Evolutionary conservation across 1,140 invertebrate species (phyloP).

Genomic region (Drosophila melanogaster): Release_6_plus_ISO1_MT NT_037436.4:7408501-7409000

Average conservation of each 20-base stretch:
- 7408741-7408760: constrained; percentile 28
- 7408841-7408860: constrained; percentile 23
- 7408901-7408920: constrained; percentile 83
- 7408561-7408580: no score
- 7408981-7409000: constrained; percentile 20
- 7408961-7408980: background rate
- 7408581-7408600: no score
- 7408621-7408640: background rate
- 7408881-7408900: constrained; percentile 35
- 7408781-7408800: constrained; percentile 84
- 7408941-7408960: constrained; percentile 33
- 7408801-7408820: constrained; percentile 81
- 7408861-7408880: constrained; percentile 10
- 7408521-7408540: no score
- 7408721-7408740: constrained; percentile 8
- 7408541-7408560: no score
- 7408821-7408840: constrained; percentile 78
- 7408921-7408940: constrained; percentile 81
- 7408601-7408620: no score
- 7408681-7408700: constrained; percentile 34
- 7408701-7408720: constrained; percentile 28
- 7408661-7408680: background rate
- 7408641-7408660: background rate
- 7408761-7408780: constrained; percentile 53
- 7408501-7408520: background rate